Conservation (phyloP, 2,113 vertebrate species). For the Pelusios castaneus region DNA sequence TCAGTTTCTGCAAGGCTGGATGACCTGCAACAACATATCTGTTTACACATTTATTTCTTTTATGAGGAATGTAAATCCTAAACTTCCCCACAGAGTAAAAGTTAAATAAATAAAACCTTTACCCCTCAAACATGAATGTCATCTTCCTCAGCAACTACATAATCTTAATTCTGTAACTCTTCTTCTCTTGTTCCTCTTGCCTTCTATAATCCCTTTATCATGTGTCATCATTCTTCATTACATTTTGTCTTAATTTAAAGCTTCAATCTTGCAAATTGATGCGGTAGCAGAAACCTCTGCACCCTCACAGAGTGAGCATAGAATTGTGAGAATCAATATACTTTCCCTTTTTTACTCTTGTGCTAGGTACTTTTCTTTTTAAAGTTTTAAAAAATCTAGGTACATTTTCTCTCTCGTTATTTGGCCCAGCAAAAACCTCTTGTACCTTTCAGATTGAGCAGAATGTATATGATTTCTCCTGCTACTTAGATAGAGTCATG, state of each 20-base stretch:
- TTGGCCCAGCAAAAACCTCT: neutral
- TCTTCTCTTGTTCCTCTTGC: neutral
- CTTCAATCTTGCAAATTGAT: neutral
- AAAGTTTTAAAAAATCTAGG: neutral
- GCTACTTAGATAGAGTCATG: neutral
- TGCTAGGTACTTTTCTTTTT: neutral
- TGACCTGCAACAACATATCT: too few relatives aligned
- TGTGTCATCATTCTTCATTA: neutral
- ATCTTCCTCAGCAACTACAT: neutral
- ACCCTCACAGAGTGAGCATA: neutral
- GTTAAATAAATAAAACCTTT: neutral
- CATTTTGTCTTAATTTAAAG: neutral
- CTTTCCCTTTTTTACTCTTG: neutral
- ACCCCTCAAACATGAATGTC: rapidly evolving
- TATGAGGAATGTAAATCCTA: too few relatives aligned
- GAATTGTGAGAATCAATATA: neutral
- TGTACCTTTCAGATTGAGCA: neutral
- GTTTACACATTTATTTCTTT: neutral
- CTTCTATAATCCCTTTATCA: neutral
- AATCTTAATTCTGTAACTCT: too few relatives aligned
- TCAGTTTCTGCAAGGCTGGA: too few relatives aligned
- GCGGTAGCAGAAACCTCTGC: neutral
- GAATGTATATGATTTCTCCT: neutral
- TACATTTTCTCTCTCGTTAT: neutral
- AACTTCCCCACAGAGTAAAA: neutral